Conservation (phyloP, 1,140 invertebrate species). For the Philotrypesis tridentata region DNA sequence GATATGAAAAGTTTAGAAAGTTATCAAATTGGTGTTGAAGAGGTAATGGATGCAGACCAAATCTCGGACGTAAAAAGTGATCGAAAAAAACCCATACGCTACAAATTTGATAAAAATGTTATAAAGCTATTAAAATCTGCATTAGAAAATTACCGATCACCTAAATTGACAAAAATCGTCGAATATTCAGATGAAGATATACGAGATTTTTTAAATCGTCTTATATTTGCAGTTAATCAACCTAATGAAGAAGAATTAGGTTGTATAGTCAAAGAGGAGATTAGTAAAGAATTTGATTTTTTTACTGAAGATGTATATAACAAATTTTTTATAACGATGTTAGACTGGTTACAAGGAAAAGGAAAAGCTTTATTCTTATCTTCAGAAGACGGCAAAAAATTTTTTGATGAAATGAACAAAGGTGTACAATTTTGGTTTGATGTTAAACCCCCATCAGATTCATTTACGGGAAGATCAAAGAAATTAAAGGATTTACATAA, state of each 20-base stretch:
- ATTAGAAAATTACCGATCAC: neutral
- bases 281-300: neutral
- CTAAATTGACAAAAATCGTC: neutral
- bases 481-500: constrained; percentile 2
- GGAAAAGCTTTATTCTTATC: neutral
- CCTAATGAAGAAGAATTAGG: constrained; percentile 14
- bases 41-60: neutral
- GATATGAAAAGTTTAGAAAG: neutral
- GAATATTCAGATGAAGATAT: neutral
- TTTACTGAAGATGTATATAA: neutral
- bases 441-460: neutral
- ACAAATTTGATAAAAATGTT: neutral
- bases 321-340: neutral
- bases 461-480: constrained; percentile 24
- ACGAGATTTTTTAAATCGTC: neutral
- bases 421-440: constrained; percentile 3
- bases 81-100: neutral
- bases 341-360: neutral
- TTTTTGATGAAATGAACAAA: constrained; percentile 24
- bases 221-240: constrained; percentile 1
- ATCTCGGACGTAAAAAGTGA: neutral
- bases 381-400: constrained; percentile 21
- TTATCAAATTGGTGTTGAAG: neutral
- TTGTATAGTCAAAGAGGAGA: neutral
- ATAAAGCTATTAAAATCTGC: neutral